A percentile compares a stretch with the other conserved stretches of the same genome.
Evolutionary conservation across 2,888 invertebrate genomes (phyloP).

Genomic region (Yponomeuta sedellus): DNA sequence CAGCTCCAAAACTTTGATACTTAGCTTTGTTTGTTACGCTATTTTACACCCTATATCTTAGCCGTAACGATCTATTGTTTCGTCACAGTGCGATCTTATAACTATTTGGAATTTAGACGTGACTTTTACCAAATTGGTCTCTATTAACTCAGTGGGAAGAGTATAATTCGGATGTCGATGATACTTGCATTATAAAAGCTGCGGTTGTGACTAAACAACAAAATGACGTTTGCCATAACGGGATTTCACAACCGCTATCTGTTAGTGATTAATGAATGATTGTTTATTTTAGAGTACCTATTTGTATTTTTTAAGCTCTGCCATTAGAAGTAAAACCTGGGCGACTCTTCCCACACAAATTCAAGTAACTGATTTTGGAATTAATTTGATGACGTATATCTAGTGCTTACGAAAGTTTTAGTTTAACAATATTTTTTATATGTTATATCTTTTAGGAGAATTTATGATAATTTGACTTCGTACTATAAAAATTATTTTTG

Average conservation of each 20-base stretch:
- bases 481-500: no score
- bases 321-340: no score
- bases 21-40: not conserved
- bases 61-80: not conserved
- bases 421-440: no score
- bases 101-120: not conserved
- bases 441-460: no score
- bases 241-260: not conserved
- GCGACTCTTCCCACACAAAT: no score
- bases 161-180: not conserved
- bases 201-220: constrained; percentile 2
- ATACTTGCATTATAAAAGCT: constrained; percentile 21
- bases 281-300: not conserved
- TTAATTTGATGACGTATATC: no score
- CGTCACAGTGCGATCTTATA: not conserved
- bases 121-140: not conserved
- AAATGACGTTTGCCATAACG: constrained; percentile 8
- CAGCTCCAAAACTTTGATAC: constrained; percentile 21
- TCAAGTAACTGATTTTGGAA: no score
- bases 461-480: no score
- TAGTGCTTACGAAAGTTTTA: no score
- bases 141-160: not conserved
- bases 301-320: no score
- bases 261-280: not conserved
- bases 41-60: not conserved